phyloP scores from a whole-genome alignment of 2,113 vertebrate genomes.

The Xiphorhynchus elegans region DNA sequence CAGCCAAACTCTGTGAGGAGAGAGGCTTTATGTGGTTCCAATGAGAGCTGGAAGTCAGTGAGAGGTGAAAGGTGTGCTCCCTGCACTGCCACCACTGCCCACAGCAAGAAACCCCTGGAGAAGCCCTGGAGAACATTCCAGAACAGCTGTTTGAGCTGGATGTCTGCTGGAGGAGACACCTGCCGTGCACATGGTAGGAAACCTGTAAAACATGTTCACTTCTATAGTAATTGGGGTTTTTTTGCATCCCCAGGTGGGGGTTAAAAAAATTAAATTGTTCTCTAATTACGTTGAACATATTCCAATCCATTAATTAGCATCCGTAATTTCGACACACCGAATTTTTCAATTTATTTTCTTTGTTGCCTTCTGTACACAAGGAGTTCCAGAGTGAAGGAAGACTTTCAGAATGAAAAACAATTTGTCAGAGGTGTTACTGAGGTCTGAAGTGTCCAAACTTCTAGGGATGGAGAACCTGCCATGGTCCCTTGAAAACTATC shows the following conservation, averaged over 20 bases:
- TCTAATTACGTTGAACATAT: constrained; percentile 7
- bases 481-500: neutral
- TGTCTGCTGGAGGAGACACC: constrained; percentile 2
- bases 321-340: neutral
- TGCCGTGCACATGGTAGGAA: neutral
- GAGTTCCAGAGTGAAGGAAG: neutral
- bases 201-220: neutral
- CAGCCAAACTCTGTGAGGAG: neutral
- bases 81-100: neutral
- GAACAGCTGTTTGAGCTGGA: neutral
- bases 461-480: neutral
- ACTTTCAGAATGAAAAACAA: neutral
- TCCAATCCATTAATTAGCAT: neutral
- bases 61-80: neutral
- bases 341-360: neutral
- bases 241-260: neutral
- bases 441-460: neutral
- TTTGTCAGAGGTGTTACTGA: neutral
- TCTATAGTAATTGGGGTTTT: neutral
- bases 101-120: neutral
- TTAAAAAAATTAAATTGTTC: neutral
- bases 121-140: neutral
- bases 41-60: fast-evolving
- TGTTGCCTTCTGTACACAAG: neutral
- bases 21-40: neutral